Percentiles rank a stretch among this genome's conserved stretches.
Conservation (phyloP, 2,888 invertebrate species). For the Endotricha flammealis region DNA sequence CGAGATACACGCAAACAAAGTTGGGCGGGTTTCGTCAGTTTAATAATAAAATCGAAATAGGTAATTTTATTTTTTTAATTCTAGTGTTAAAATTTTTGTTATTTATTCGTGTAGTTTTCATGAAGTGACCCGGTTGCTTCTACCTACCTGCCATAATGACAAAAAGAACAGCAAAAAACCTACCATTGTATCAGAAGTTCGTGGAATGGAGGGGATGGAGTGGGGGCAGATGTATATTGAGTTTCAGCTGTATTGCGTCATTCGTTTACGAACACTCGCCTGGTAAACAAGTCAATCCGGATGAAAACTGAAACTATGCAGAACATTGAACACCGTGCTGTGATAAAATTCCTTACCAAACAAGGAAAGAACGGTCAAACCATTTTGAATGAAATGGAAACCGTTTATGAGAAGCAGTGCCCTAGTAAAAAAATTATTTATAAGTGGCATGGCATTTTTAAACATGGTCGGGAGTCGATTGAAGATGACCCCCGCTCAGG, state of each 20-base stretch:
- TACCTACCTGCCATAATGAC: too few relatives aligned
- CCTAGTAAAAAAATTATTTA: constrained; percentile 24
- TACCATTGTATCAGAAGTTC: too few relatives aligned
- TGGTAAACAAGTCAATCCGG: constrained; percentile 1
- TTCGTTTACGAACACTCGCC: not conserved
- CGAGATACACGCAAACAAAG: too few relatives aligned
- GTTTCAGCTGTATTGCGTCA: not conserved
- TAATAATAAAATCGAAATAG: too few relatives aligned
- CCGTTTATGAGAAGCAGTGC: constrained; percentile 18
- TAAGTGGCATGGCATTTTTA: constrained; percentile 25
- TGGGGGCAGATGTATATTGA: not conserved
- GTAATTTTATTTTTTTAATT: too few relatives aligned
- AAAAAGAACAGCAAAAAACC: too few relatives aligned
- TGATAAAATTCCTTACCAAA: constrained; percentile 25
- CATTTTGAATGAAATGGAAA: constrained; percentile 21
- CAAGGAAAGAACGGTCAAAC: constrained; percentile 21
- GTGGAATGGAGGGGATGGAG: not conserved
- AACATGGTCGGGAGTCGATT: constrained; percentile 24
- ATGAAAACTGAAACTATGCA: constrained; percentile 1
- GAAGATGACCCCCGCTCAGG: constrained; percentile 21
- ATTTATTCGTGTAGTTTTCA: too few relatives aligned
- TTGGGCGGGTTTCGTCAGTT: too few relatives aligned
- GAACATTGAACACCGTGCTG: constrained; percentile 13
- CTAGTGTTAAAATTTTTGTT: too few relatives aligned
- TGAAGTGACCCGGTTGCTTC: too few relatives aligned